phyloP scores from a whole-genome alignment of 2,888 invertebrate genomes.

The Temnothorax rugatulus region DNA sequence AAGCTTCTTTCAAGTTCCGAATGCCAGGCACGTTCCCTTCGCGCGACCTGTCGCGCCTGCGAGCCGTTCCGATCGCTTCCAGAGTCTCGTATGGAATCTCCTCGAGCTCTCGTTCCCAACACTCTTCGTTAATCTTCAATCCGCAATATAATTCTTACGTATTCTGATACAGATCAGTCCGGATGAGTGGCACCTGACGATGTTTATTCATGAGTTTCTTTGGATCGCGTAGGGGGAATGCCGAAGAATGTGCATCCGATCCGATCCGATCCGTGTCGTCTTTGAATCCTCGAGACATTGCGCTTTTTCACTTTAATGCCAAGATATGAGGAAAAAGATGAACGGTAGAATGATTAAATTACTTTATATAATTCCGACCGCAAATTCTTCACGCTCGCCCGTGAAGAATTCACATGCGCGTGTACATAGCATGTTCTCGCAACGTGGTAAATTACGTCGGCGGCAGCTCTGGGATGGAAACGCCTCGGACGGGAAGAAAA shows the following conservation, averaged over 20 bases:
- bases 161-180: constrained; percentile 3
- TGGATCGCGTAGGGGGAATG: background rate
- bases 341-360: background rate
- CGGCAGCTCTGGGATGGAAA: background rate
- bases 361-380: background rate
- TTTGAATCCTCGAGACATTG: background rate
- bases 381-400: background rate
- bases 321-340: background rate
- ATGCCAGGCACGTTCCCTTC: constrained; percentile 53
- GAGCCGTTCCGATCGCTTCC: constrained; percentile 24
- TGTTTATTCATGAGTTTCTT: constrained; percentile 6
- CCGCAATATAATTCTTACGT: background rate
- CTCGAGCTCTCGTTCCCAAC: constrained; percentile 32
- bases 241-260: background rate
- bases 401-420: background rate
- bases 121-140: constrained; percentile 16
- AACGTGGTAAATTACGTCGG: constrained; percentile 29
- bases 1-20: background rate
- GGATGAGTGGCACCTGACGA: background rate
- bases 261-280: background rate
- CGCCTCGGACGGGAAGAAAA: constrained; percentile 9
- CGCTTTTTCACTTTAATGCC: background rate
- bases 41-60: constrained; percentile 25
- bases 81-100: constrained; percentile 27
- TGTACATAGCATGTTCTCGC: background rate